A percentile compares a stretch with the other conserved stretches of the same genome.
These are phyloP conservation scores for Flexamia atlantica DNA, from an alignment of 2,888 invertebrate genomes.

Conservation along the genomic window DNA sequence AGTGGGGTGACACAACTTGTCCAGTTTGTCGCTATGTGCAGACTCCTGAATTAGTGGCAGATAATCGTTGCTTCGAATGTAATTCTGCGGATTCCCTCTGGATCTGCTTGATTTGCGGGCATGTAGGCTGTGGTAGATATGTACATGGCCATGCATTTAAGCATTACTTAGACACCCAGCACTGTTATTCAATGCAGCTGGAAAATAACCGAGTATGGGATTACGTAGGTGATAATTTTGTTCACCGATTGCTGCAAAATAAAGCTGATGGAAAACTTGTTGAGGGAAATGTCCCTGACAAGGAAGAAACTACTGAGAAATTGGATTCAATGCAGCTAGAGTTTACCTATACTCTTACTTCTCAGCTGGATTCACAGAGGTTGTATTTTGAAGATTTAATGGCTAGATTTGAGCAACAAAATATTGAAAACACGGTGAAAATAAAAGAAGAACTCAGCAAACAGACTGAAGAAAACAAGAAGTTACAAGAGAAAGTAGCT, in stretches of 20 bases:
- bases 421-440: slow-evolving; percentile 70
- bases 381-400: slow-evolving; percentile 93
- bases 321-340: slow-evolving; percentile 97
- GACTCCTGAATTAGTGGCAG: slow-evolving; percentile 87
- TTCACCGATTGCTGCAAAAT: slow-evolving; percentile 96
- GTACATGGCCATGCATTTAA: slow-evolving; percentile 93
- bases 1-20: slow-evolving; percentile 98
- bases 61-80: slow-evolving; percentile 85
- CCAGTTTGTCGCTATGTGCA: slow-evolving; percentile 97
- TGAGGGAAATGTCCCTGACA: slow-evolving; percentile 78
- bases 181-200: slow-evolving; percentile 97
- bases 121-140: slow-evolving; percentile 98
- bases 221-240: slow-evolving; percentile 98
- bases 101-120: slow-evolving; percentile 99
- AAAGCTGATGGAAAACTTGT: slow-evolving; percentile 98
- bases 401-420: slow-evolving; percentile 74
- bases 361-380: slow-evolving; percentile 96
- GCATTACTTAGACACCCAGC: slow-evolving; percentile 97
- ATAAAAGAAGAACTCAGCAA: slow-evolving; percentile 77
- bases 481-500: slow-evolving; percentile 72
- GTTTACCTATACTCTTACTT: slow-evolving; percentile 96
- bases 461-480: slow-evolving; percentile 76
- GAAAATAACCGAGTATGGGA: slow-evolving; percentile 99
- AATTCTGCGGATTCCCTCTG: slow-evolving; percentile 89
- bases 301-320: slow-evolving; percentile 83